Evolutionary conservation across 2,797 vertebrate genomes (phyloP).

Genomic region (Malurus splendens): DNA sequence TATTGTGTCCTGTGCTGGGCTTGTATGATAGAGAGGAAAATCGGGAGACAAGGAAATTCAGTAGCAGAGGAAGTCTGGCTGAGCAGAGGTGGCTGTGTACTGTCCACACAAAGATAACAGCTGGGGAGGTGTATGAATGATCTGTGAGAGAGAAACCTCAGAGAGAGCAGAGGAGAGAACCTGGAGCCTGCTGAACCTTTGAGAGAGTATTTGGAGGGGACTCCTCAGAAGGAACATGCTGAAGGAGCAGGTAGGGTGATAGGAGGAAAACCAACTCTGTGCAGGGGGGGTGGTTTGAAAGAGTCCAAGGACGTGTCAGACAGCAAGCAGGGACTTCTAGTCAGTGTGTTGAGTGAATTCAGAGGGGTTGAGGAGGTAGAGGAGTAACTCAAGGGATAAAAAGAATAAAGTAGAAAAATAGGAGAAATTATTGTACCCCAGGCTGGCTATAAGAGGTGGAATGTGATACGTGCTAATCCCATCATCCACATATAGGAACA

Average conservation of each 20-base stretch:
- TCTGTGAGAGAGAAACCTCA: background rate
- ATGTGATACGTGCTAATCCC: background rate
- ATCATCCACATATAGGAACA: background rate
- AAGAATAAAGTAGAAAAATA: background rate
- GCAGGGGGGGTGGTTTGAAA: background rate
- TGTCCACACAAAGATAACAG: background rate
- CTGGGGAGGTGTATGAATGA: background rate
- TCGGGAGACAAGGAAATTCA: fast-evolving
- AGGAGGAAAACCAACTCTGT: background rate
- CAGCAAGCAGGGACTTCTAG: background rate
- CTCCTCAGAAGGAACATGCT: background rate
- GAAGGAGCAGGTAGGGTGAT: background rate
- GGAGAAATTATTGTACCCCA: background rate
- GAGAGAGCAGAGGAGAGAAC: background rate
- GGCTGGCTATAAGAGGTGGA: background rate
- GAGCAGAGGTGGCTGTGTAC: background rate
- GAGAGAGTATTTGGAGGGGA: background rate
- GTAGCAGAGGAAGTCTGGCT: background rate
- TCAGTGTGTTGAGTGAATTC: background rate
- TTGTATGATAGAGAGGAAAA: background rate
- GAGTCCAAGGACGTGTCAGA: background rate
- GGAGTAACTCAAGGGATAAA: background rate
- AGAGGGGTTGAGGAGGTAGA: background rate
- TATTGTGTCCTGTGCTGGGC: background rate
- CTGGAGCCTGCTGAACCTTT: background rate